A percentile compares a stretch with the other conserved stretches of the same genome.
These are phyloP conservation scores for Sogatella furcifera DNA, from an alignment of 1,140 invertebrate genomes.

Conservation along the genomic window DNA sequence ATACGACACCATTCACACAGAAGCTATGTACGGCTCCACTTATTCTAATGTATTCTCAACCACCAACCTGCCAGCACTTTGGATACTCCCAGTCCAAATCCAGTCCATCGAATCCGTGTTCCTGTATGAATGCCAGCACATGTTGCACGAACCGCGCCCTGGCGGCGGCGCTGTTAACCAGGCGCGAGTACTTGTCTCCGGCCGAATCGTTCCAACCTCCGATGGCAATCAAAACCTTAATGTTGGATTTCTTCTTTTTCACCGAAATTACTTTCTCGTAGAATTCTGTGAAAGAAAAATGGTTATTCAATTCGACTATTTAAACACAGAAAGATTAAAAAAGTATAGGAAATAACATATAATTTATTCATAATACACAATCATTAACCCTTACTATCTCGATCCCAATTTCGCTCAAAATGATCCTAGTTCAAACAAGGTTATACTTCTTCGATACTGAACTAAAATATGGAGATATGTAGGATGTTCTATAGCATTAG, in stretches of 20 bases:
- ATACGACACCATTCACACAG: not conserved
- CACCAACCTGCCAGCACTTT: constrained; percentile 86
- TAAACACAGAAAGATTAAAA: too few relatives aligned
- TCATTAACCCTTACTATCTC: too few relatives aligned
- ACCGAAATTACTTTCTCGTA: constrained; percentile 69
- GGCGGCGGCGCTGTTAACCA: constrained; percentile 62
- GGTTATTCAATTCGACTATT: too few relatives aligned
- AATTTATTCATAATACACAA: too few relatives aligned
- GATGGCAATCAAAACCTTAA: constrained; percentile 72
- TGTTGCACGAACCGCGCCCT: constrained; percentile 61
- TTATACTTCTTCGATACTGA: too few relatives aligned
- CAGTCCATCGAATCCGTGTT: constrained; percentile 76
- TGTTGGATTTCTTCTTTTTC: constrained; percentile 63
- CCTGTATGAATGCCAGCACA: constrained; percentile 61
- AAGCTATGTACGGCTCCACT: not conserved
- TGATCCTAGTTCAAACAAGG: too few relatives aligned
- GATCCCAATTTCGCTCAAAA: too few relatives aligned
- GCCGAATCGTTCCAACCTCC: constrained; percentile 86
- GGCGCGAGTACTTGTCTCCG: constrained; percentile 71
- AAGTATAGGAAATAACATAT: too few relatives aligned
- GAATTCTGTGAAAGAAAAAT: constrained; percentile 61
- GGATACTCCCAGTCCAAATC: constrained; percentile 90
- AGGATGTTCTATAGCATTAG: too few relatives aligned
- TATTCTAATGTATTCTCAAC: constrained; percentile 14
- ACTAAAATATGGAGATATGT: too few relatives aligned